Conservation (phyloP, 2,888 invertebrate species). For the Epinotia demarniana region DNA sequence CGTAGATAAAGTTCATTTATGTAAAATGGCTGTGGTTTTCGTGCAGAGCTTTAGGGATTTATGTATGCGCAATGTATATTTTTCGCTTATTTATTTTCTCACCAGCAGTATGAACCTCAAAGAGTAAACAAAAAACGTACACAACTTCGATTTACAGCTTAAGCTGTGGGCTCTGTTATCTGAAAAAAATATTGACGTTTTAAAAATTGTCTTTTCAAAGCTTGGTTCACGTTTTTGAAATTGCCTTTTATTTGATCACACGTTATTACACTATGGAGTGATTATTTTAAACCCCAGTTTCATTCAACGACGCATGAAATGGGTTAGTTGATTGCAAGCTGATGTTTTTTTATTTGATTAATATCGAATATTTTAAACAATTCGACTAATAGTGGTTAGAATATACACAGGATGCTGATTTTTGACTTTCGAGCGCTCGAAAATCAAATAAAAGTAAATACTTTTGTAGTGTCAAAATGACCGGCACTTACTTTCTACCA, state of each 20-base stretch:
- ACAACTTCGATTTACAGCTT: neutral
- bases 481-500: no score
- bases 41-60: neutral
- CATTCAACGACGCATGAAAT: neutral
- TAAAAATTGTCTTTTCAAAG: neutral
- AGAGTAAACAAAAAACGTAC: neutral
- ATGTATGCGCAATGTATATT: neutral
- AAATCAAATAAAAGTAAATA: no score
- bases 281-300: neutral
- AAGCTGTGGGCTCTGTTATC: neutral
- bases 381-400: neutral
- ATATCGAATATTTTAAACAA: neutral
- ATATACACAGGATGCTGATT: no score
- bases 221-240: neutral
- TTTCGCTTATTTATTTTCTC: neutral
- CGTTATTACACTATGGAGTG: no score
- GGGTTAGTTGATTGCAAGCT: neutral
- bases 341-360: neutral
- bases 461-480: no score
- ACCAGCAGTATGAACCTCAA: neutral
- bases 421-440: no score
- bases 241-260: neutral
- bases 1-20: neutral
- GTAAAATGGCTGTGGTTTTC: constrained; percentile 6
- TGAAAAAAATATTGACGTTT: constrained; percentile 2